Evolutionary conservation across 2,797 vertebrate genomes (phyloP).

Genomic region (Tauraco hartlaubi): DNA sequence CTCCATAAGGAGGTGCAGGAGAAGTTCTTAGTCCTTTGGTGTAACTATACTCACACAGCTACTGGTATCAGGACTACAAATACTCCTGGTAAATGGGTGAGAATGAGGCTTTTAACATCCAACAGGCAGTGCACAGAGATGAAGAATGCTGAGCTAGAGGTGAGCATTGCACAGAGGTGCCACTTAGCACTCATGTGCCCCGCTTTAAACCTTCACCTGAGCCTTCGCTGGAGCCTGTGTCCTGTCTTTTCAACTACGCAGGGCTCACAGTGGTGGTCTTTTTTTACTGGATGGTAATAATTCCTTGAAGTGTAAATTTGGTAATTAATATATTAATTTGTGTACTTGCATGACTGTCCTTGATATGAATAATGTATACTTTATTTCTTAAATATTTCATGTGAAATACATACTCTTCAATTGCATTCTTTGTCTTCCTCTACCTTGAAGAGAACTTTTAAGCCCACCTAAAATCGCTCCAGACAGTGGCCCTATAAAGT

Average conservation of each 20-base stretch:
- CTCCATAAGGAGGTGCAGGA: not conserved
- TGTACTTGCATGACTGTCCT: not conserved
- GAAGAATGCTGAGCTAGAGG: not conserved
- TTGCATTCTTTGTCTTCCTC: not conserved
- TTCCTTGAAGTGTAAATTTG: not conserved
- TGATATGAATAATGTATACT: not conserved
- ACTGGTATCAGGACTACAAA: not conserved
- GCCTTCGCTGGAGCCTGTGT: not conserved
- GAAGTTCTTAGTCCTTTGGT: not conserved
- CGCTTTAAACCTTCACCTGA: not conserved
- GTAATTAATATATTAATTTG: not conserved
- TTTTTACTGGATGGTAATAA: not conserved
- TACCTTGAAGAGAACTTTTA: not conserved
- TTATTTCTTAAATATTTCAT: not conserved
- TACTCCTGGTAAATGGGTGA: not conserved
- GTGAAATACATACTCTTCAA: not conserved
- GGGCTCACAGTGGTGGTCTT: not conserved
- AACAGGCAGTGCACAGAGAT: not conserved
- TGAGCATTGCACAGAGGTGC: not conserved
- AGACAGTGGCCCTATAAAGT: not conserved
- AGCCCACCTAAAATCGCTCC: not conserved
- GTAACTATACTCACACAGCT: not conserved
- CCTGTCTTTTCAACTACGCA: not conserved
- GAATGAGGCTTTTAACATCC: not conserved
- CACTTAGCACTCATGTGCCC: accelerated